These are phyloP conservation scores for Callaeas wilsoni DNA, from an alignment of 2,113 vertebrate genomes.

Conservation along the genomic window DNA sequence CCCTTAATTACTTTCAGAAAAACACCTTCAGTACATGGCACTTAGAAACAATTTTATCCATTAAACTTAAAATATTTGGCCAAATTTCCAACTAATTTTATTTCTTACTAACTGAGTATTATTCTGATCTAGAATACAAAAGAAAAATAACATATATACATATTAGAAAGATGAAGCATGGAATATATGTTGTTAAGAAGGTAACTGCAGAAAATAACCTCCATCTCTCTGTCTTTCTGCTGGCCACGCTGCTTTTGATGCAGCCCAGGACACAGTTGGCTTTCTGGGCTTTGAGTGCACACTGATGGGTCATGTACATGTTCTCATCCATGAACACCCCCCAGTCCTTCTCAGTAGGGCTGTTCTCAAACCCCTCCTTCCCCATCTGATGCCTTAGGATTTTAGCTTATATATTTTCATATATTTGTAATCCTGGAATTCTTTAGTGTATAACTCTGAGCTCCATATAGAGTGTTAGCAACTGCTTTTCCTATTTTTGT, in stretches of 20 bases:
- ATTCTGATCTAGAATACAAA: neutral
- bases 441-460: no score
- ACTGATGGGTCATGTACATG: neutral
- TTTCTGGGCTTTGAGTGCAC: neutral
- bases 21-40: neutral
- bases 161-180: neutral
- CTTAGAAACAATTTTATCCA: neutral
- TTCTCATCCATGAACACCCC: neutral
- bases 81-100: neutral
- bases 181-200: neutral
- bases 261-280: neutral
- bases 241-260: rapidly evolving
- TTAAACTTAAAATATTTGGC: neutral
- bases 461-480: no score
- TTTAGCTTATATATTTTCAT: no score
- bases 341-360: neutral
- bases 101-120: neutral
- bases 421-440: no score
- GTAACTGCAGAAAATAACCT: neutral
- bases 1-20: neutral
- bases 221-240: neutral
- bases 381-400: no score
- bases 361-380: neutral
- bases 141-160: neutral
- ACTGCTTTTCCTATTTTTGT: no score